Evolutionary conservation across 1,140 invertebrate species (phyloP), one percentile per base, ranked within the genome.

Genomic region (Stegodyphus dumicola): DNA sequence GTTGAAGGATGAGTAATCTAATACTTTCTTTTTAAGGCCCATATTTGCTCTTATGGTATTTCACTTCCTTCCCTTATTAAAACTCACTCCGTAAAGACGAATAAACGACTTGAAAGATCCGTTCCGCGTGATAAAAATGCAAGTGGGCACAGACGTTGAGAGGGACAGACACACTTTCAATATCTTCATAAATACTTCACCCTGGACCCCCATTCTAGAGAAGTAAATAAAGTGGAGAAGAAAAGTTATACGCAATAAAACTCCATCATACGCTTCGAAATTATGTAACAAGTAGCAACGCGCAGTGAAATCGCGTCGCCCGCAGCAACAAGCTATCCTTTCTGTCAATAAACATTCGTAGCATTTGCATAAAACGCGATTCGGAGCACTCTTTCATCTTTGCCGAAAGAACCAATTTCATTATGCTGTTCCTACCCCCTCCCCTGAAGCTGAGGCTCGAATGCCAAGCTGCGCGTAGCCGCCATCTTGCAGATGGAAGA

Each of bases 291-390:
- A 79, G 77, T 67, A 33, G 52, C 6, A 9, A 10, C 48, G 33
- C 33, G 33, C 33, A 10, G 56, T 9, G 15, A 60, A 60, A 60
- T 60, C 56, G 56, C 56, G 69, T 81, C 52, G 78, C 78, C 78
- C 52, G 78, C 53, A 81, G 78, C 78, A 81, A 81, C 78, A 81
- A 73, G 78, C 69, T 81, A 56, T 73, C 67, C 51, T 33, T 69
- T 69, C 65, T 65, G 77, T 79, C 77, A 79, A 79, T 73, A 81
- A 81, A 65, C 78, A 81, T 71, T 51, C 48, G 33, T 52, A 56
- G 67, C 64, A 81, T 81, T 81, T 81, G 78, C 78, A 81, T 81
- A 81, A 81, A 81, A 81, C 17, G 77, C 77, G 77, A 54, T 79
- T 79, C 64, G 69, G 15, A 6, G 67, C 6, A 49, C 17, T 49